A percentile compares a stretch with the other conserved stretches of the same genome.
phyloP scores from a whole-genome alignment of 2,113 vertebrate genomes.

The Takifugu bimaculatus region DNA sequence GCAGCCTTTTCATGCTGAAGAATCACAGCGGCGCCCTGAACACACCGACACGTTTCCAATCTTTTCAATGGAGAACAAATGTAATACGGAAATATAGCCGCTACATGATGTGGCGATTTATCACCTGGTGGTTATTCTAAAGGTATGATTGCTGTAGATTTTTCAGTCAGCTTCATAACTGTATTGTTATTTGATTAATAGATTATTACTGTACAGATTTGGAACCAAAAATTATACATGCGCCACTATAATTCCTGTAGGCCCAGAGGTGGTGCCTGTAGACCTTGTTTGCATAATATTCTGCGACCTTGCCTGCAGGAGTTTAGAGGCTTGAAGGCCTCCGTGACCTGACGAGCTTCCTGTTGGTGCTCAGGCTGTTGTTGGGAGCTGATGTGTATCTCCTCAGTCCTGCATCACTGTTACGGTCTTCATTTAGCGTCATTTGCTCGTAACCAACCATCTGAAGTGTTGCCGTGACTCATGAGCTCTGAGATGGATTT shows the following conservation, averaged over 20 bases:
- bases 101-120: no score
- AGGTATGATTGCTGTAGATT: not conserved
- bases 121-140: not conserved
- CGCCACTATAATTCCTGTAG: no score
- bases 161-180: not conserved
- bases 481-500: no score
- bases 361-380: conserved; percentile 43
- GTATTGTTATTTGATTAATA: no score
- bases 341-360: conserved; percentile 31
- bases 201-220: not conserved
- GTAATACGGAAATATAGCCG: no score
- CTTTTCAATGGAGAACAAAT: not conserved
- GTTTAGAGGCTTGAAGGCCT: conserved; percentile 26
- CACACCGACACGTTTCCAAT: conserved; percentile 18
- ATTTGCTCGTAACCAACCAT: not conserved
- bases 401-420: conserved; percentile 1
- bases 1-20: conserved; percentile 47
- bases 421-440: conserved; percentile 6
- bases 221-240: not conserved
- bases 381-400: conserved; percentile 37
- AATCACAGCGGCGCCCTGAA: conserved; percentile 50
- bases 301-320: conserved; percentile 36
- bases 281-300: conserved; percentile 65
- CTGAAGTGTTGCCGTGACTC: no score
- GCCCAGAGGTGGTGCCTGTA: conserved; percentile 21